Percentiles rank a stretch among this genome's conserved stretches.
phyloP scores from a whole-genome alignment of 1,140 invertebrate genomes.

The Drosophila sechellia region DNA sequence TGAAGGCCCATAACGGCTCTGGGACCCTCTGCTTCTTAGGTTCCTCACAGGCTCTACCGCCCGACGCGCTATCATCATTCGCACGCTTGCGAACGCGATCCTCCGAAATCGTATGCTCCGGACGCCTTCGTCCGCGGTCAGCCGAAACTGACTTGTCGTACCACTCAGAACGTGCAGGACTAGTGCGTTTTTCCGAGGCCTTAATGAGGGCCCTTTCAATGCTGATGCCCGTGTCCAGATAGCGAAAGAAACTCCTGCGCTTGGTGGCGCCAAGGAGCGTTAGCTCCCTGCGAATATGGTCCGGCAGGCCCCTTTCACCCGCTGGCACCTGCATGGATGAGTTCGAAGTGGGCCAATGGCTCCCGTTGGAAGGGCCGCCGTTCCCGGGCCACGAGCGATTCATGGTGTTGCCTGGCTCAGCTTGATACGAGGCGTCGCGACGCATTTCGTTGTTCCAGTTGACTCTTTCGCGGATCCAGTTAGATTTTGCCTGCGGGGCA shows the following conservation, averaged over 20 bases:
- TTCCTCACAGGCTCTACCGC: neutral
- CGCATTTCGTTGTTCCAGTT: neutral
- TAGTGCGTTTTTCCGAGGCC: neutral
- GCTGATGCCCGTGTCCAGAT: neutral
- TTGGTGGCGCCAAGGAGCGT: neutral
- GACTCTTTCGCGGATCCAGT: neutral
- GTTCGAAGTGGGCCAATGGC: neutral
- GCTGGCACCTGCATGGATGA: neutral
- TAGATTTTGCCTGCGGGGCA: neutral
- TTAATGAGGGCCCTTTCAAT: conserved; percentile 3
- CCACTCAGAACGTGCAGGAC: neutral
- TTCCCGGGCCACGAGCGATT: neutral
- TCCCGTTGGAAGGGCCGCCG: neutral
- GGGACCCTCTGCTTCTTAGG: neutral
- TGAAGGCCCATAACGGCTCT: neutral
- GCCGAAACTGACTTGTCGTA: conserved; percentile 2
- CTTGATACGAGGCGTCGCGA: neutral
- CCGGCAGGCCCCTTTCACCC: neutral
- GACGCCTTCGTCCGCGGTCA: neutral
- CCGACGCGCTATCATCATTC: neutral
- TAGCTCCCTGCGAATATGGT: neutral
- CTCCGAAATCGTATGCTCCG: neutral
- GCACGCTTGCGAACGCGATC: conserved; percentile 4
- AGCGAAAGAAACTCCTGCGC: conserved; percentile 4
- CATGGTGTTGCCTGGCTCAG: neutral